phyloP scores from a whole-genome alignment of 2,888 invertebrate species.

The Rhopalosiphum nymphaeae region DNA sequence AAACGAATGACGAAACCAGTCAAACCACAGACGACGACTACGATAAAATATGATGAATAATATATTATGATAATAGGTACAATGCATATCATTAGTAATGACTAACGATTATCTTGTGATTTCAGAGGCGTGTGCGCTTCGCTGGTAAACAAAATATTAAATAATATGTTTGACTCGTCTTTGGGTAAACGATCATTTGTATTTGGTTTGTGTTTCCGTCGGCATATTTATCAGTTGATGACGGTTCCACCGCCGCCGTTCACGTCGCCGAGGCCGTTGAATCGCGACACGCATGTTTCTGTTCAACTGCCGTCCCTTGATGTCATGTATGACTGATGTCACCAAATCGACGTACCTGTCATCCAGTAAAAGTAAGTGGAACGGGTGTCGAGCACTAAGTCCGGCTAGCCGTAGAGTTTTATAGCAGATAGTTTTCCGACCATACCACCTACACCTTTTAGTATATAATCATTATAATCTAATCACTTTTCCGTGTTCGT shows the following conservation, averaged over 20 bases:
- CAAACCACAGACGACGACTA: not conserved
- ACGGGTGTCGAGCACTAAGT: not conserved
- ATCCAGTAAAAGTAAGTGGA: conserved; percentile 37
- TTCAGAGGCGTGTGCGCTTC: conserved; percentile 13
- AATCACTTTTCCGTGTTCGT: not conserved
- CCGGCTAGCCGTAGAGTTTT: not conserved
- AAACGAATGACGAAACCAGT: not conserved
- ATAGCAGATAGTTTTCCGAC: not conserved
- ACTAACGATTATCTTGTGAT: not conserved
- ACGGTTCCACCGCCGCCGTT: not conserved
- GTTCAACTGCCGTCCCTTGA: conserved; percentile 44
- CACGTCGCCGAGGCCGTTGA: not conserved
- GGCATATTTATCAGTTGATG: conserved; percentile 15
- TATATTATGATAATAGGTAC: not conserved
- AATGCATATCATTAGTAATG: not conserved
- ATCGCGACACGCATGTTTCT: conserved; percentile 34
- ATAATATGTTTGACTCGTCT: not conserved
- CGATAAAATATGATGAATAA: not conserved
- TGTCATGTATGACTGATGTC: conserved; percentile 60
- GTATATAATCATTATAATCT: not conserved
- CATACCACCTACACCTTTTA: not conserved
- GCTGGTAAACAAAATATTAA: not conserved
- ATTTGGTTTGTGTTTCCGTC: not conserved
- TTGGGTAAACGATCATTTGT: not conserved
- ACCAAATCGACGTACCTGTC: conserved; percentile 20